Evolutionary conservation across 2,113 vertebrate genomes (phyloP).

Genomic region (Emydocephalus ijimae): DNA sequence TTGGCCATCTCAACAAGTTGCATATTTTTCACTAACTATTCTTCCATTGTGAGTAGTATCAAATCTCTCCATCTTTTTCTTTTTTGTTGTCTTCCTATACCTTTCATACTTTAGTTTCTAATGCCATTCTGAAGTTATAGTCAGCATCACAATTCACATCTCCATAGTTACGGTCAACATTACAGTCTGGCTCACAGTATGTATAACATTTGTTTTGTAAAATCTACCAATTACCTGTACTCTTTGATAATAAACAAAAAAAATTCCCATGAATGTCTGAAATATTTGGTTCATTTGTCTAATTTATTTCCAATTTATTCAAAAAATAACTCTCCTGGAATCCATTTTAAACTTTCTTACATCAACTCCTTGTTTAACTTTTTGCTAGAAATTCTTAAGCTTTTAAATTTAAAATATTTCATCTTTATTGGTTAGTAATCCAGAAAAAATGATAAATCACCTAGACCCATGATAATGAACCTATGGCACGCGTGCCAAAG

Average conservation of each 20-base stretch:
- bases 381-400: background rate
- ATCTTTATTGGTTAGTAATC: background rate
- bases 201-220: background rate
- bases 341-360: background rate
- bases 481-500: too few species aligned
- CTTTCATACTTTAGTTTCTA: background rate
- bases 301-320: background rate
- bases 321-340: background rate
- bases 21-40: background rate
- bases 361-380: background rate
- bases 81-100: background rate
- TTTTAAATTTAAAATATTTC: background rate
- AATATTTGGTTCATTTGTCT: background rate
- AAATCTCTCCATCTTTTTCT: background rate
- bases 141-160: background rate
- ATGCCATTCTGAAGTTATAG: background rate
- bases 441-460: background rate
- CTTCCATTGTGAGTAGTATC: background rate
- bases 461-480: background rate
- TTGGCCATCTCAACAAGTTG: background rate
- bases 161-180: background rate
- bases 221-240: background rate
- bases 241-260: background rate
- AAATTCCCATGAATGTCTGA: background rate
- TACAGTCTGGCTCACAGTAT: too few species aligned